Base-by-base conservation (phyloP, 2,888 invertebrate species). In the Oscheius sp. region DNA sequence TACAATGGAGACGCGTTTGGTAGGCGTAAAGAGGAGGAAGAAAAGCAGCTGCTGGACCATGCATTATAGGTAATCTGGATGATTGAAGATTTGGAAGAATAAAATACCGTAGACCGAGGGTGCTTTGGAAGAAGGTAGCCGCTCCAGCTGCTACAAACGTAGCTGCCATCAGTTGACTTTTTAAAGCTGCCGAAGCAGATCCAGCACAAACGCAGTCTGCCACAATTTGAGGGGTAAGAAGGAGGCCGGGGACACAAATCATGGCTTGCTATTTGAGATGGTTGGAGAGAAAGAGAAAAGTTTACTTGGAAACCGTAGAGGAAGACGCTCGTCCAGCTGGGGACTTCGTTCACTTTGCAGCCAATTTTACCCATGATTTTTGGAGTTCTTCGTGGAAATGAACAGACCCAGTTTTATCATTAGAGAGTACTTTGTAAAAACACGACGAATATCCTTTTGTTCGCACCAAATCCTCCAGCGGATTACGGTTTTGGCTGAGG, bases 21-120 rank as follows among this genome's bases (percentile, higher is more conserved):
- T 75, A 82, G 1, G 83, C 83, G 31, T 78, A 65, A 1, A 84
- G 53, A 2, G 84, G 81, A 8, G 84, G 85, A 23, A 84, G 68
- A 50, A 86, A 84, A 2, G 85, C 84, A 52, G 83, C 84, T 20
- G 83, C 79, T 5, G 84, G 83, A 5, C 84, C 84, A 65, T 84
- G 85, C 6, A 84, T 76, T 15, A 84, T 76, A 0, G 82, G 81
- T 37, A 84, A 69, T n/a, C 64, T 64, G 12, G 5, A 46, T 4
- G 20, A 6, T 42, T 27, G 17, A 34, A 1, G 17, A 8, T 34
- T 20, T 42, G 12, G 15, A 6, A 37, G 12, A 37, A 6, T 4
- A 53, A 31, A 20, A 8, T 58, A 80, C 80, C 79, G 53, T 25
- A 82, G 66, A 23, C 83, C 83, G 10, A 83, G 70, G 8, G 82